Conservation (phyloP, 2,888 invertebrate species). For the Diarsia mendica region DNA sequence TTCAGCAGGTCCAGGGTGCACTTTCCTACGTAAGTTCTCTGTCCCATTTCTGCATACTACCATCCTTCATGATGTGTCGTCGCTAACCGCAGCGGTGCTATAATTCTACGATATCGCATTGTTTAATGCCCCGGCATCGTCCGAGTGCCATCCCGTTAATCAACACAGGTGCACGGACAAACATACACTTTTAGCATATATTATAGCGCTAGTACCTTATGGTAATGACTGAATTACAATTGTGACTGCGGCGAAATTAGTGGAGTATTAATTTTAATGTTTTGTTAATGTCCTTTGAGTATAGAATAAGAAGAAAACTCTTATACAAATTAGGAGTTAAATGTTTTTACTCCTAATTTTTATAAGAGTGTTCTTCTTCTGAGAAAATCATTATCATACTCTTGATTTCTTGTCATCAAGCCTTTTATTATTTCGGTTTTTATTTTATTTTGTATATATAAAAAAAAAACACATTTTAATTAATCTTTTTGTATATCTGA, state of each 20-base stretch:
- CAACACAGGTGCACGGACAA: conserved; percentile 68
- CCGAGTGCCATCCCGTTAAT: conserved; percentile 65
- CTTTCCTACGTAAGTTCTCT: neutral
- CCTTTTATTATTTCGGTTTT: too few species aligned
- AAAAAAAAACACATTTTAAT: too few species aligned
- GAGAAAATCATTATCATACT: too few species aligned
- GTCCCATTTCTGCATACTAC: conserved; percentile 53
- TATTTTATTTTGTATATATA: too few species aligned
- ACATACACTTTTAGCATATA: conserved; percentile 54
- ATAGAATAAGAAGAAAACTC: too few species aligned
- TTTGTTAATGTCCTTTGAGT: neutral
- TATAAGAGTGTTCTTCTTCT: too few species aligned
- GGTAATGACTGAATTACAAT: conserved; percentile 52
- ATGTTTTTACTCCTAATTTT: too few species aligned
- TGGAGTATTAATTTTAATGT: conserved; percentile 12
- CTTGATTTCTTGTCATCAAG: too few species aligned
- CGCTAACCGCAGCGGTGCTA: conserved; percentile 70
- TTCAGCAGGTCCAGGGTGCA: too few species aligned
- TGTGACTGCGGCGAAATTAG: conserved; percentile 35
- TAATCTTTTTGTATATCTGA: too few species aligned
- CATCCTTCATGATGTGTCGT: conserved; percentile 68
- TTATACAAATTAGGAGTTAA: too few species aligned
- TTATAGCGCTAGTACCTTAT: conserved; percentile 47
- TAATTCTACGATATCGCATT: conserved; percentile 77
- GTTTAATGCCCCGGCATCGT: conserved; percentile 70